Evolutionary conservation across 2,113 vertebrate genomes (phyloP).

Genomic region (Pomatostomus ruficeps): DNA sequence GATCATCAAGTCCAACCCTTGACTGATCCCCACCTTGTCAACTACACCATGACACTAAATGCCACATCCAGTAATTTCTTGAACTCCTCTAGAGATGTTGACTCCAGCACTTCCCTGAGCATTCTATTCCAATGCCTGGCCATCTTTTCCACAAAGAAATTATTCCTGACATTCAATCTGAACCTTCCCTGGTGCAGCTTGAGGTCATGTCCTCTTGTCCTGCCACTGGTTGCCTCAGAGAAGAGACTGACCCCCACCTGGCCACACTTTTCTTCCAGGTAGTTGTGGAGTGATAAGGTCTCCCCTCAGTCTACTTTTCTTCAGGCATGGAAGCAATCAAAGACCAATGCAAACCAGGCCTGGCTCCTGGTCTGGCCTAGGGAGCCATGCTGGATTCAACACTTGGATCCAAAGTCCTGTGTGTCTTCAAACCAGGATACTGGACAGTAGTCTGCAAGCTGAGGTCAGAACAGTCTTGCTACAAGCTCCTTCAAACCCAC

Average conservation of each 20-base stretch:
- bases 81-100: background rate
- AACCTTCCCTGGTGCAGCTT: background rate
- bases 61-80: background rate
- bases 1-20: background rate
- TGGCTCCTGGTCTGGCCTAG: background rate
- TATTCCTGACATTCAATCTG: background rate
- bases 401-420: background rate
- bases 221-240: background rate
- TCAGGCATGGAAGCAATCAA: background rate
- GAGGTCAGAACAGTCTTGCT: background rate
- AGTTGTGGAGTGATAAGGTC: background rate
- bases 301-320: background rate
- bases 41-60: background rate
- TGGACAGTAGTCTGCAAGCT: background rate
- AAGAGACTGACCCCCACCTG: background rate
- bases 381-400: background rate
- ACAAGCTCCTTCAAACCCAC: background rate
- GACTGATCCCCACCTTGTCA: background rate
- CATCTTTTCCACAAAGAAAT: background rate
- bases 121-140: background rate
- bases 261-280: background rate
- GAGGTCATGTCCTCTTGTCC: background rate
- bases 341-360: background rate
- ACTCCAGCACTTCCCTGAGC: background rate
- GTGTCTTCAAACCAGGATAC: background rate